A percentile compares a stretch with the other conserved stretches of the same genome.
phyloP scores from a whole-genome alignment of 1,140 invertebrate genomes.

The Lucilia sericata region DNA sequence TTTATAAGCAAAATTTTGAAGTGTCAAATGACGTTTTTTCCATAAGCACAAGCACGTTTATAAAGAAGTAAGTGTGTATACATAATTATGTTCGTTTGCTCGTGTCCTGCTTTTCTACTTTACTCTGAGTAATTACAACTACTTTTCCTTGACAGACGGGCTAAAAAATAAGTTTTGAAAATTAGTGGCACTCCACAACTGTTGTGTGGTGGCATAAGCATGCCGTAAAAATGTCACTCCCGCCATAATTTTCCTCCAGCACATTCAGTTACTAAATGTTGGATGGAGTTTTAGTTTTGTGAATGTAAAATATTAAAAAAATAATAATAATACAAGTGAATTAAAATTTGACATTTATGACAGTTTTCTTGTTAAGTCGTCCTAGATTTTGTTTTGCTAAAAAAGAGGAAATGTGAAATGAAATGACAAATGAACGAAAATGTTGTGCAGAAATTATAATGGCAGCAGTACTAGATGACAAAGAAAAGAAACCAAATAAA shows the following conservation, averaged over 20 bases:
- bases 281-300: neutral
- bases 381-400: constrained; percentile 36
- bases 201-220: neutral
- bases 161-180: constrained; percentile 22
- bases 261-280: neutral
- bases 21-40: too few relatives aligned
- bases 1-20: too few relatives aligned
- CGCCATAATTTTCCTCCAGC: neutral
- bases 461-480: too few relatives aligned
- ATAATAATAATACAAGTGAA: constrained; percentile 6
- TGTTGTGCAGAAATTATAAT: neutral
- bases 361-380: constrained; percentile 36
- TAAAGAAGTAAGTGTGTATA: too few relatives aligned
- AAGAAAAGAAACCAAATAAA: too few relatives aligned
- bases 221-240: too few relatives aligned
- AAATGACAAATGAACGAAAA: constrained; percentile 36
- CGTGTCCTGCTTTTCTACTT: neutral
- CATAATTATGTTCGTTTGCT: neutral
- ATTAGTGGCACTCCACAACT: constrained; percentile 9
- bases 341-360: constrained; percentile 44
- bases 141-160: constrained; percentile 29
- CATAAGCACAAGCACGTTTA: too few relatives aligned
- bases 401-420: too few relatives aligned
- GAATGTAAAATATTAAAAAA: neutral
- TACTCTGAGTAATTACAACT: constrained; percentile 36